Evolutionary conservation across 2,797 vertebrate genomes (phyloP).

Genomic region (Antennarius maculatus): DNA sequence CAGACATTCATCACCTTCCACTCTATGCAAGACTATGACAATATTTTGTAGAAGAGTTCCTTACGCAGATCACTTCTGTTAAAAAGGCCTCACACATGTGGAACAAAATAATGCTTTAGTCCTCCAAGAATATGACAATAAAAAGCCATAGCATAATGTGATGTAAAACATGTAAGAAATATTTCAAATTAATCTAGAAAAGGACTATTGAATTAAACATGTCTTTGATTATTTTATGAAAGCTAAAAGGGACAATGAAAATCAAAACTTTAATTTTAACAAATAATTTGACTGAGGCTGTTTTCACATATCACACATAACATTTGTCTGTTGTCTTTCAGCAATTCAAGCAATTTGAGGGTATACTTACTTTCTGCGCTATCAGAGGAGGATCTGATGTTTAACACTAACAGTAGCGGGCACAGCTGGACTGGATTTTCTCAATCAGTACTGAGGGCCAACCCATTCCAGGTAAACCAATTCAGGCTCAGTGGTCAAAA

Average conservation of each 20-base stretch:
- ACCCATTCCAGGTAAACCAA: constrained; percentile 74
- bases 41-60: constrained; percentile 53
- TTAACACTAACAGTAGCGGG: constrained; percentile 57
- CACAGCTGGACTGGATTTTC: constrained; percentile 71
- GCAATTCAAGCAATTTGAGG: constrained; percentile 68
- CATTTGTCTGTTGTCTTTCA: constrained; percentile 41
- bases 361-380: constrained; percentile 56
- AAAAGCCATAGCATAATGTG: neutral
- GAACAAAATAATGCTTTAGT: neutral
- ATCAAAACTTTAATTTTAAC: no score
- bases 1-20: constrained; percentile 63
- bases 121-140: neutral
- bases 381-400: constrained; percentile 48
- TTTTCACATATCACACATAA: neutral
- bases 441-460: constrained; percentile 41
- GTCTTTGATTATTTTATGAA: no score
- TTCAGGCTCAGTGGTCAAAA: neutral
- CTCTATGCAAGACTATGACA: constrained; percentile 59
- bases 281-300: neutral
- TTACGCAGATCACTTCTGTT: neutral
- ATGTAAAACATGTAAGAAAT: neutral
- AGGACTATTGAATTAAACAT: no score
- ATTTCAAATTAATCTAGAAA: constrained; percentile 1
- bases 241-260: no score
- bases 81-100: neutral